A percentile compares a stretch with the other conserved stretches of the same genome.
Evolutionary conservation across 2,888 invertebrate species (phyloP).

Genomic region (Endotricha flammealis): DNA sequence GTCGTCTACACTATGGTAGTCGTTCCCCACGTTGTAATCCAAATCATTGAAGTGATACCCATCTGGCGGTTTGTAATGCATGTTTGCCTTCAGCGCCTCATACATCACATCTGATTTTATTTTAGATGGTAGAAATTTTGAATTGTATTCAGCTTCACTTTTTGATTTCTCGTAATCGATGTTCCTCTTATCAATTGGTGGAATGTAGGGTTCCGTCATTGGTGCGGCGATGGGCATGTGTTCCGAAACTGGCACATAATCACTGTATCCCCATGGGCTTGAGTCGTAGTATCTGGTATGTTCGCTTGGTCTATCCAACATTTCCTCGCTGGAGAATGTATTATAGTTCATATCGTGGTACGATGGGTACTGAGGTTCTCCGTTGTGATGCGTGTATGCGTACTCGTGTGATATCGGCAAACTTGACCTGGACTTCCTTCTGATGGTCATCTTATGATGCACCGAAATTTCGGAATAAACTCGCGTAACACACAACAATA

Average conservation of each 20-base stretch:
- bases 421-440: slow-evolving; percentile 36
- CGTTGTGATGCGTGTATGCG: slow-evolving; percentile 34
- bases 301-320: slow-evolving; percentile 3
- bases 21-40: slow-evolving; percentile 23
- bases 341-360: slow-evolving; percentile 7
- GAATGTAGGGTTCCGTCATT: neutral
- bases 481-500: slow-evolving; percentile 38
- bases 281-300: slow-evolving; percentile 8
- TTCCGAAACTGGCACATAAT: neutral
- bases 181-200: slow-evolving; percentile 1
- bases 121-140: slow-evolving; percentile 28
- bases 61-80: slow-evolving; percentile 36
- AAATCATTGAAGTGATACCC: slow-evolving; percentile 21
- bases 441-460: slow-evolving; percentile 33
- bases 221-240: neutral
- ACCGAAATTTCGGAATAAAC: slow-evolving; percentile 33
- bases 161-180: slow-evolving; percentile 5
- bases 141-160: slow-evolving; percentile 20
- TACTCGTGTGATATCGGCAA: slow-evolving; percentile 31
- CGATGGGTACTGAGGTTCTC: slow-evolving; percentile 30
- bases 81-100: slow-evolving; percentile 37
- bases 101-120: slow-evolving; percentile 32
- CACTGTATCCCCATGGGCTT: slow-evolving; percentile 17
- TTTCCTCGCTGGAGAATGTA: neutral
- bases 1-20: slow-evolving; percentile 44